A percentile compares a stretch with the other conserved stretches of the same genome.
Conservation (phyloP, 2,888 invertebrate species). For the Panopea generosa region DNA sequence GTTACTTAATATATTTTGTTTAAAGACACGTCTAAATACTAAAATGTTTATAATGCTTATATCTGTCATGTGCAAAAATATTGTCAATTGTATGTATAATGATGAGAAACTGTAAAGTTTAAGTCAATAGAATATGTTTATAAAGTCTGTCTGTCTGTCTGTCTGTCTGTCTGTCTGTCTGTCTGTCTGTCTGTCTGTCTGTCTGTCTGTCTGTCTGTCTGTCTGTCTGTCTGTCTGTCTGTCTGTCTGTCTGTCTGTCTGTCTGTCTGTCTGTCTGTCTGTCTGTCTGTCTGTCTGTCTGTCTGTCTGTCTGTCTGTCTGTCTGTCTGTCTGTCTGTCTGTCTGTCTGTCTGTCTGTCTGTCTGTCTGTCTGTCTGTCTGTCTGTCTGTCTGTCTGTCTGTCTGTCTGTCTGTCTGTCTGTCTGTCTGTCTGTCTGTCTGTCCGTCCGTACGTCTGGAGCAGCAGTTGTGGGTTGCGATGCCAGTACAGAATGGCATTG, state of each 20-base stretch:
- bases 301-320: too few relatives aligned
- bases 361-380: background rate
- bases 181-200: constrained; percentile 2
- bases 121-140: too few relatives aligned
- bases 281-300: background rate
- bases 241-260: background rate
- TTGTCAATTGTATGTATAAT: too few relatives aligned
- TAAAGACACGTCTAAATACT: too few relatives aligned
- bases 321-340: background rate
- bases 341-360: background rate
- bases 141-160: background rate
- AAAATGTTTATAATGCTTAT: too few relatives aligned
- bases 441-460: too few relatives aligned
- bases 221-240: background rate
- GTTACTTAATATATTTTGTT: too few relatives aligned
- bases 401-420: constrained; percentile 1
- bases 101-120: too few relatives aligned
- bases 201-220: constrained; percentile 1
- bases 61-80: too few relatives aligned
- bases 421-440: background rate
- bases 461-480: too few relatives aligned
- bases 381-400: background rate
- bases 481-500: too few relatives aligned
- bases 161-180: constrained; percentile 1
- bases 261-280: constrained; percentile 2